phyloP scores from a whole-genome alignment of 2,888 invertebrate species.

The Dyspetes luteomarginatus region DNA sequence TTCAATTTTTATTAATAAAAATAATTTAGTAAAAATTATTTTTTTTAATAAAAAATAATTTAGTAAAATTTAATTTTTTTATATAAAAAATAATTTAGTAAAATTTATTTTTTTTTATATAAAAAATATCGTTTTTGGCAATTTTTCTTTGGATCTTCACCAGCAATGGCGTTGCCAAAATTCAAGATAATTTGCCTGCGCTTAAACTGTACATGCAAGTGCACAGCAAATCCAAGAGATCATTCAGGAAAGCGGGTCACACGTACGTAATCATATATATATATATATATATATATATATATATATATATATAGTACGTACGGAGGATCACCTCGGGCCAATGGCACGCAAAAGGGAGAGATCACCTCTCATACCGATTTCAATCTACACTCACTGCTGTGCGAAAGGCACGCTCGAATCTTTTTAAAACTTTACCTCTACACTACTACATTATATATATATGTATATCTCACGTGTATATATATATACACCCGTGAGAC shows the following conservation, averaged over 20 bases:
- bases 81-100: too few relatives aligned
- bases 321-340: slow-evolving; percentile 55
- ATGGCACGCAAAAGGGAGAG: slow-evolving; percentile 55
- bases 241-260: slow-evolving; percentile 70
- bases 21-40: too few relatives aligned
- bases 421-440: neutral
- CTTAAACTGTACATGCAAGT: neutral
- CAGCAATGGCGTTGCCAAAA: too few relatives aligned
- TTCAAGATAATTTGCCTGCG: too few relatives aligned
- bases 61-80: too few relatives aligned
- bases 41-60: too few relatives aligned
- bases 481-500: slow-evolving; percentile 13
- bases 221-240: slow-evolving; percentile 42
- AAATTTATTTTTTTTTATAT: too few relatives aligned
- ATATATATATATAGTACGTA: neutral
- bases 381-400: slow-evolving; percentile 47
- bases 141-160: too few relatives aligned
- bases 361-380: slow-evolving; percentile 61
- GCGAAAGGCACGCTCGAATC: slow-evolving; percentile 44
- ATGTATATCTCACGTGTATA: neutral
- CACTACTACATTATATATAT: neutral
- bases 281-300: neutral
- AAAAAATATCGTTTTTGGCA: too few relatives aligned
- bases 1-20: too few relatives aligned
- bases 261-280: slow-evolving; percentile 31